Evolutionary conservation across 2,113 vertebrate genomes (phyloP).

Genomic region (Ictalurus furcatus): DNA sequence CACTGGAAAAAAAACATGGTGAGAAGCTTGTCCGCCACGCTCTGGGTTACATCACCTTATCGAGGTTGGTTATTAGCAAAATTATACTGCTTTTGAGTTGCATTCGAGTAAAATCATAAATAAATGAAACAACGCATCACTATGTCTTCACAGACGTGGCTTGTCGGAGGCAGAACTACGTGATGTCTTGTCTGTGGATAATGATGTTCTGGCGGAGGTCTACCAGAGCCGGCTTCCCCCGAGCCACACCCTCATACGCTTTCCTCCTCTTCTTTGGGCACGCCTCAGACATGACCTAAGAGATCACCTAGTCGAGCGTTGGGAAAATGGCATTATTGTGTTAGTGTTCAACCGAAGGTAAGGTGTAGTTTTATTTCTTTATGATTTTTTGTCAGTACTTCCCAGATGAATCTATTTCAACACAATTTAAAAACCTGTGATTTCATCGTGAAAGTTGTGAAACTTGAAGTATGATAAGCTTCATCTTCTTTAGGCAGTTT

Average conservation of each 20-base stretch:
- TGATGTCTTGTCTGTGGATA: constrained; percentile 81
- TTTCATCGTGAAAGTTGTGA: background rate
- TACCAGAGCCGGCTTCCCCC: constrained; percentile 74
- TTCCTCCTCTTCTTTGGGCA: constrained; percentile 80
- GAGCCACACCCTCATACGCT: constrained; percentile 68
- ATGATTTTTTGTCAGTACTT: background rate
- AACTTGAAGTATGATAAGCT: background rate
- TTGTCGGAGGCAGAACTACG: constrained; percentile 80
- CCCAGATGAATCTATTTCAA: background rate
- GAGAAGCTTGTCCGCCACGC: constrained; percentile 67
- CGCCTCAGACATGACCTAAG: constrained; percentile 71
- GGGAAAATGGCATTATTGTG: constrained; percentile 62
- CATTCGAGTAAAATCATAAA: background rate
- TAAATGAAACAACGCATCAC: background rate
- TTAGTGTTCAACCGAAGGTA: constrained; percentile 74
- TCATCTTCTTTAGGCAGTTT: constrained; percentile 68
- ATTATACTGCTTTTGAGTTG: background rate
- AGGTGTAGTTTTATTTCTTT: background rate
- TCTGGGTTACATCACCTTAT: constrained; percentile 72
- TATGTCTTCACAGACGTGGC: constrained; percentile 69
- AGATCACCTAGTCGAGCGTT: constrained; percentile 68
- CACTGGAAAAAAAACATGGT: constrained; percentile 77
- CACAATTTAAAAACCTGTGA: background rate
- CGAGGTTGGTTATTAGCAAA: constrained; percentile 36
- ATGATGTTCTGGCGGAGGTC: constrained; percentile 77